These are phyloP conservation scores for Liposcelis brunnea DNA, from an alignment of 2,888 invertebrate species.

Conservation along the genomic window DNA sequence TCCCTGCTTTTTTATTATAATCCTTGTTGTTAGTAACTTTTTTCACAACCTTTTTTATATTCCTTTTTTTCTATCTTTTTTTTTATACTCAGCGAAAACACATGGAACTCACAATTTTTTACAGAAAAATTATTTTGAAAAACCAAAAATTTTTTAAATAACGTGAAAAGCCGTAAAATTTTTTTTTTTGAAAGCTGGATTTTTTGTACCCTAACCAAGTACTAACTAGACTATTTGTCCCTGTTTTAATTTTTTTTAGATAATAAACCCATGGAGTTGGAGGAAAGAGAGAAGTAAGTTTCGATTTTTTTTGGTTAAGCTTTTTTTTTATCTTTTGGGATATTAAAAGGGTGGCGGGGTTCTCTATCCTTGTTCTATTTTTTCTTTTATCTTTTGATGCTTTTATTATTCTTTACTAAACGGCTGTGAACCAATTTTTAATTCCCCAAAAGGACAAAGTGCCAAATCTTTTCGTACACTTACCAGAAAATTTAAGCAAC, in stretches of 20 bases:
- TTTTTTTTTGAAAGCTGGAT: conserved; percentile 14
- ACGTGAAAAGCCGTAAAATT: no score
- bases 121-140: no score
- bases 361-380: neutral
- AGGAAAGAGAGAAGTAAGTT: conserved; percentile 76
- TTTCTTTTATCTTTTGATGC: no score
- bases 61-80: conserved; percentile 13
- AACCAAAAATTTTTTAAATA: no score
- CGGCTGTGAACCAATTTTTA: no score
- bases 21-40: conserved; percentile 11
- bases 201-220: conserved; percentile 10
- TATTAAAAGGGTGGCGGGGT: no score
- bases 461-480: no score
- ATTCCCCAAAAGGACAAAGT: no score
- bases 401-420: no score
- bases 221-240: conserved; percentile 16
- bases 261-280: conserved; percentile 63
- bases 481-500: no score
- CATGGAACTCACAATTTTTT: conserved; percentile 1
- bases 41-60: conserved; percentile 14
- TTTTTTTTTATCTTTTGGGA: conserved; percentile 4
- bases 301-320: neutral
- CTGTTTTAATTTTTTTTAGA: conserved; percentile 29
- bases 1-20: conserved; percentile 11
- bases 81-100: conserved; percentile 8